Evolutionary conservation across 2,113 vertebrate genomes (phyloP).

Genomic region (Neomonachus schauinslandi): DNA sequence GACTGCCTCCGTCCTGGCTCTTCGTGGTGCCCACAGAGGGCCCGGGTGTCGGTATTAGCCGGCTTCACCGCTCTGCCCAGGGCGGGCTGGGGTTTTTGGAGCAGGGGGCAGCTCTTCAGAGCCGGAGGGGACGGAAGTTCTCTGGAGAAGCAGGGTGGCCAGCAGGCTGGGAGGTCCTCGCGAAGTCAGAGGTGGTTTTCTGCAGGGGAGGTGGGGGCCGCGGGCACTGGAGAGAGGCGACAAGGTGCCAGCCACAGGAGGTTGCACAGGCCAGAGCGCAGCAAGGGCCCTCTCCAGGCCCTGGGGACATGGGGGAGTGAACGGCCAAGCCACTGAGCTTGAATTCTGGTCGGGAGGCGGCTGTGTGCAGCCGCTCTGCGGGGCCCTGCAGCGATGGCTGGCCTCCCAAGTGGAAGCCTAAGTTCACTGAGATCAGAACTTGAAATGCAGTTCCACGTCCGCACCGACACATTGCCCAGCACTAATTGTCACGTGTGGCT

Average conservation of each 20-base stretch:
- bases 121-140: background rate
- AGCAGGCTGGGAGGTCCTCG: background rate
- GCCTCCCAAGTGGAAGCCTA: background rate
- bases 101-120: background rate
- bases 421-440: background rate
- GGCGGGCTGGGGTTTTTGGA: background rate
- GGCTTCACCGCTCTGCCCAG: background rate
- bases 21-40: accelerated
- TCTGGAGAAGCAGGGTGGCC: background rate
- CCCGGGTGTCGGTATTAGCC: too few species aligned
- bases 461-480: background rate
- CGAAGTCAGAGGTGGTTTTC: background rate
- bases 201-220: background rate
- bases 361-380: accelerated
- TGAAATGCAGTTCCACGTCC: accelerated
- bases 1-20: background rate
- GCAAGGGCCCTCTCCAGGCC: background rate
- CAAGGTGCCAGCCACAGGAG: accelerated
- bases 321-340: background rate
- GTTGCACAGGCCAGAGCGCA: accelerated
- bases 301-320: background rate
- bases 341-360: accelerated
- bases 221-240: background rate
- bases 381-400: accelerated
- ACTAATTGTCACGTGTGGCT: background rate